Evolutionary conservation across 2,797 vertebrate genomes (phyloP).

Genomic region (Halcyon badia): DNA sequence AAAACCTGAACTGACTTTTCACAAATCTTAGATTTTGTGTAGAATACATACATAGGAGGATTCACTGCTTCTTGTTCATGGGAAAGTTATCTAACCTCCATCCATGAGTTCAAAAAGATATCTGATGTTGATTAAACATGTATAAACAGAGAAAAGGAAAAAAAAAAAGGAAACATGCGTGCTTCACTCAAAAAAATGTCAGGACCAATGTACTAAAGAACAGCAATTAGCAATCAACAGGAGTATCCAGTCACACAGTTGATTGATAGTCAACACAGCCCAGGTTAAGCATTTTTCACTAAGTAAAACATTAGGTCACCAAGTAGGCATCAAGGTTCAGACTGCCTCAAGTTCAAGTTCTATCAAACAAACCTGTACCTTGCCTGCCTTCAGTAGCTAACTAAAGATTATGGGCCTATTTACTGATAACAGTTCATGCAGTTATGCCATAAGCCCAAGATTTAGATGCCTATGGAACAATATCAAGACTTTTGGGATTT

Average conservation of each 20-base stretch:
- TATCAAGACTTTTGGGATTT: neutral
- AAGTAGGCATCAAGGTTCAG: neutral
- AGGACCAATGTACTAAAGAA: constrained; percentile 10
- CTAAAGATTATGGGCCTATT: neutral
- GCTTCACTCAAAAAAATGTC: constrained; percentile 47
- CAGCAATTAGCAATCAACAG: constrained; percentile 1
- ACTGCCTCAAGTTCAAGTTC: neutral
- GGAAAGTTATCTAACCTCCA: constrained; percentile 43
- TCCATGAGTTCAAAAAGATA: constrained; percentile 55
- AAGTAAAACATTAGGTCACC: constrained; percentile 19
- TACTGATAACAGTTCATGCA: neutral
- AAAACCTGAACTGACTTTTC: neutral
- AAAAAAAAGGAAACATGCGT: neutral
- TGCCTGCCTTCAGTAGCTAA: neutral
- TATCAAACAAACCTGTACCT: neutral
- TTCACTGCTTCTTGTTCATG: constrained; percentile 27
- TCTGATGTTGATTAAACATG: constrained; percentile 65
- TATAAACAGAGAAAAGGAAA: constrained; percentile 42
- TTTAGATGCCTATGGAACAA: neutral
- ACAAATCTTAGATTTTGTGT: neutral
- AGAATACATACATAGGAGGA: neutral
- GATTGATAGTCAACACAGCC: neutral
- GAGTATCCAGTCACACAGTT: neutral
- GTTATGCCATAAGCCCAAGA: neutral
- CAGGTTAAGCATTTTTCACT: neutral